Base-by-base conservation (phyloP, 2,888 invertebrate genomes). In the Sinodicranocentrus sp. region DNA sequence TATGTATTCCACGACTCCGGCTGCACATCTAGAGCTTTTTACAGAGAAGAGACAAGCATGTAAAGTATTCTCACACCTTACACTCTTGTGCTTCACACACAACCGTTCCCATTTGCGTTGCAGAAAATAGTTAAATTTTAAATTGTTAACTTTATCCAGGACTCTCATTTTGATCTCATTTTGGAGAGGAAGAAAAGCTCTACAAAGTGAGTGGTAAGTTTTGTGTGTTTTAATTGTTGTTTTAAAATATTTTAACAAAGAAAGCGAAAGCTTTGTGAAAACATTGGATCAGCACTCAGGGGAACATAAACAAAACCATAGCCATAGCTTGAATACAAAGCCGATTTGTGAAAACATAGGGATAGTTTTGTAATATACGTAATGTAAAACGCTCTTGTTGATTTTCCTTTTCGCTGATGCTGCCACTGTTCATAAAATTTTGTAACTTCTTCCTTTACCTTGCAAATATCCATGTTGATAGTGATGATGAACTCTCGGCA, bases 61-160 rank as follows among this genome's bases (percentile, higher is more conserved):
- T 80, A 72, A 65, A 65, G 15, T 52, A 59, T 19, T 52, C 73
- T 80, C 82, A 82, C 75, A 82, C 82, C 75, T 76, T 80, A 54
- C 68, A 59, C 59, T 82, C 59, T n/a, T 17, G 72, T 80, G 82
- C 75, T 82, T 73, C 70, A 68, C 43, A 70, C 75, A 82, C 82
- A 82, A 82, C 82, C 82, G 82, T 82, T 82, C 82, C 82, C 75
- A 68, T 39, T 63, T 82, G 75, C 82, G 76, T 82, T 82, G 82
- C 70, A 70, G 70, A 70, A 76, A 75, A 59, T 28, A 52, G 68
- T 70, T 70, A 76, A 75, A 28, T 70, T 82, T 68, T 75, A 26
- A 82, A 61, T 82, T 70, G 48, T 15, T 52, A 68, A 26, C 63
- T 52, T 54, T 2, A 26, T 28, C 52, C 28, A 26, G 21, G 2